phyloP scores from a whole-genome alignment of 35 echinoderm and acorn worm genomes.

The Nesometra sesokonis region DNA sequence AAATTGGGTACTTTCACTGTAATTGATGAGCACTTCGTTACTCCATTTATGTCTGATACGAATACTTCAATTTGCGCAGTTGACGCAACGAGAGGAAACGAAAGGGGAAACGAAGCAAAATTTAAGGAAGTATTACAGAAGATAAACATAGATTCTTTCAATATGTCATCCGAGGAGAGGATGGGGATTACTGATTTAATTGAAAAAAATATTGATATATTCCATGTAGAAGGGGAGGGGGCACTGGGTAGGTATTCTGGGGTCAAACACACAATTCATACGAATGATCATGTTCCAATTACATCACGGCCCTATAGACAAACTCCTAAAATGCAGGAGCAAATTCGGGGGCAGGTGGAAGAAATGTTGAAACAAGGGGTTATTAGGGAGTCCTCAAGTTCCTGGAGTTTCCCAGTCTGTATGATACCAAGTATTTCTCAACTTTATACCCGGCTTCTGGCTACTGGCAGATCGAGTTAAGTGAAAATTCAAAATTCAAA shows the following conservation, averaged over 20 bases:
- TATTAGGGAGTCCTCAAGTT: neutral
- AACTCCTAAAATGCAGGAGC: neutral
- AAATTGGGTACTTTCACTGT: too few species aligned
- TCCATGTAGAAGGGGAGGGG: too few species aligned
- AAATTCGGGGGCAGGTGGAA: neutral
- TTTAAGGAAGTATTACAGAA: too few species aligned
- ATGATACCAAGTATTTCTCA: neutral
- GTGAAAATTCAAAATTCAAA: neutral
- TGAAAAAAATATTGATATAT: too few species aligned
- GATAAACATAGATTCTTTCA: too few species aligned
- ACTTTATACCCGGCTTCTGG: neutral
- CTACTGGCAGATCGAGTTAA: neutral
- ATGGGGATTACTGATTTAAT: too few species aligned
- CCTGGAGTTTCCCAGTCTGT: neutral
- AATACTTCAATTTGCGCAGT: too few species aligned
- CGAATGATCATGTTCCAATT: neutral
- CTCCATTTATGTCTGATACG: too few species aligned
- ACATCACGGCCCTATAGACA: neutral
- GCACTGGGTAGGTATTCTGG: neutral
- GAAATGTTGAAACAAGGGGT: neutral
- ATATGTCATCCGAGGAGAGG: too few species aligned
- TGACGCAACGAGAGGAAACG: too few species aligned
- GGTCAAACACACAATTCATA: neutral
- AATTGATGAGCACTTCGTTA: too few species aligned
- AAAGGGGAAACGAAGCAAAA: too few species aligned